Percentiles rank a stretch among this genome's conserved stretches.
Conservation (phyloP, 92 coral and sea anemone genomes). For the Muricea muricata region DNA sequence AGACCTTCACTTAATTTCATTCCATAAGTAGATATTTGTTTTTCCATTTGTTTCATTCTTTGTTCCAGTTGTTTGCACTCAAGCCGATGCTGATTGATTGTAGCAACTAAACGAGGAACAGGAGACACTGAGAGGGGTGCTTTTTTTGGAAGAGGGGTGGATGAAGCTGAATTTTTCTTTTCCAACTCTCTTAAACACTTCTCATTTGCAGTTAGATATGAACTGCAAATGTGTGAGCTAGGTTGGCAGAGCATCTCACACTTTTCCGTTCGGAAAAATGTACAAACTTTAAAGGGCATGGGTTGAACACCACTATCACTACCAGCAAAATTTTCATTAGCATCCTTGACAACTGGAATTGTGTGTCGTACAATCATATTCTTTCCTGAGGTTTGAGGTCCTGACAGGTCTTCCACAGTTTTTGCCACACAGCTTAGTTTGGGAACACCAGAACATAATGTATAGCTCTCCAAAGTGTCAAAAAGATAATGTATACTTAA, state of each 20-base stretch:
- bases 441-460: neutral
- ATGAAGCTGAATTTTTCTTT: neutral
- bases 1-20: neutral
- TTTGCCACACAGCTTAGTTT: constrained; percentile 8
- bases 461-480: neutral
- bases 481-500: neutral
- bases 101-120: neutral
- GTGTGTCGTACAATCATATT: neutral
- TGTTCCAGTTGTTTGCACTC: neutral
- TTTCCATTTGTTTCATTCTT: constrained; percentile 26
- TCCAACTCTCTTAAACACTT: neutral
- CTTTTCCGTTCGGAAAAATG: neutral
- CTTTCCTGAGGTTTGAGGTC: neutral
- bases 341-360: constrained; percentile 1
- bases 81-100: neutral
- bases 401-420: neutral
- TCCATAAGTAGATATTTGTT: constrained; percentile 13
- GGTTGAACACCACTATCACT: neutral
- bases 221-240: neutral
- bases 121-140: neutral
- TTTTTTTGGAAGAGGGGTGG: neutral
- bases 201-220: neutral
- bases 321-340: neutral
- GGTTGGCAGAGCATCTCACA: neutral
- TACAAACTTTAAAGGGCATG: neutral